Evolutionary conservation across 2,888 invertebrate genomes (phyloP), one percentile per base, ranked within the genome.

Genomic region (Drosophila rubida): DNA sequence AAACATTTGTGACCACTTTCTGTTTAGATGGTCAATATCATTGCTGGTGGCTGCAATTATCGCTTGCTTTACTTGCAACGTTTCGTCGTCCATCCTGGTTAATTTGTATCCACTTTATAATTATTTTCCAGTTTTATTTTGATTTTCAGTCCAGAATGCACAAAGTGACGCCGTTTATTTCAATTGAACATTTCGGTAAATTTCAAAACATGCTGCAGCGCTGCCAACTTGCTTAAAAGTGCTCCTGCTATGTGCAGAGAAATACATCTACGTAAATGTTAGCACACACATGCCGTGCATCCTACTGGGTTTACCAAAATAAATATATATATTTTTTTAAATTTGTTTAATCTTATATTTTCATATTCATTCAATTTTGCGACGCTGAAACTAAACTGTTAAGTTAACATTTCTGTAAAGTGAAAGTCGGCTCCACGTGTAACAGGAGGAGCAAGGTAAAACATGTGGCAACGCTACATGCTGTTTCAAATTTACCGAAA

Each of bases 1-100:
- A 32, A 92, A 92, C 48, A 91, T 87, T 25, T 78, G 70, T 8
- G 59, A 59, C 92, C 92, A 92, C 50, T 91, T 83, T 0, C 63
- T 37, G 2, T 78, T 69, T 23, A 92, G 69, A 13, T 77, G 65
- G 1, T 81, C 74, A 0, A 90, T 78, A 57, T 87, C 78, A 14
- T 78, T 71, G 1, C 75, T 69, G 0, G 91, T 91, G 2, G 90
- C 59, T 4, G 75, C 64, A 53, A 89, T 71, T 61, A 92, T 87
- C 2, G 39, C 14, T 8, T 50, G 23, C 49, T 79, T 86, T 57
- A 48, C 66, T 57, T 45, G 72, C 70, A 44, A 75, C 67, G 2
- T 0, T 4, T 54, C 19, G 0, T 59, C 25, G n/a, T 46, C 48
- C 78, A 78, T 74, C 68, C 62, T 73, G 8, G 4, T 13, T 14